Evolutionary conservation across 2,797 vertebrate species (phyloP), one percentile per base, ranked within the genome.

Genomic region (Bryconaethiops microstoma): DNA sequence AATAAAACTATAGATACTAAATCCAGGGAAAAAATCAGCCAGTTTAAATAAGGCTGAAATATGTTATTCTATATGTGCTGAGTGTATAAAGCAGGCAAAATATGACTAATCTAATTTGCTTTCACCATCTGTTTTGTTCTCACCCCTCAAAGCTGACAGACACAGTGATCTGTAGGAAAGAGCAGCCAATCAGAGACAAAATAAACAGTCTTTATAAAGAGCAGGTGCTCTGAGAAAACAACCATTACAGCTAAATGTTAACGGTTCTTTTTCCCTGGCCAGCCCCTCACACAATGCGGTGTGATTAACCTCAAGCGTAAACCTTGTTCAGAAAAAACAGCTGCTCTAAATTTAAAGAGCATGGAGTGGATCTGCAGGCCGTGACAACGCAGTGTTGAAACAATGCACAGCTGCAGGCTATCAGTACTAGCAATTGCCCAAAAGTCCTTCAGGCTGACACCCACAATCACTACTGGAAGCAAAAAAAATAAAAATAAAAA

Each of bases 201-300:
- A 78, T 81, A 82, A 82, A 85, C 76, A 81, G 52, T 75, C 76
- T 78, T 85, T 76, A 71, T 74, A 83, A 79, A 72, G 79, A 85
- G 50, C 83, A 80, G 65, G 79, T 83, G 83, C 80, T 73, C 55
- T 55, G 64, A 68, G 65, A 85, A 82, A 82, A 77, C 70, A 80
- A 80, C 70, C 73, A 85, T 87, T 82, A 87, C 52, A 79, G n/a
- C 80, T 85, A 73, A 82, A 77, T 23, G 45, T 40, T 57, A 74
- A 71, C 8, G 19, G 50, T 60, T 78, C 77, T 23, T 80, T 42
- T 71, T 86, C 79, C 73, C 40, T 57, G 29, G 55, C 8, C 25
- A 23, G 57, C 57, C 73, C 74, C 65, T 40, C 60, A 68, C 72
- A 81, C 68, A 83, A 52, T 52, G 35, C 60, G 6, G 64, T 69